Evolutionary conservation across 2,888 invertebrate genomes (phyloP).

Genomic region (Scaptomyza parva): DNA sequence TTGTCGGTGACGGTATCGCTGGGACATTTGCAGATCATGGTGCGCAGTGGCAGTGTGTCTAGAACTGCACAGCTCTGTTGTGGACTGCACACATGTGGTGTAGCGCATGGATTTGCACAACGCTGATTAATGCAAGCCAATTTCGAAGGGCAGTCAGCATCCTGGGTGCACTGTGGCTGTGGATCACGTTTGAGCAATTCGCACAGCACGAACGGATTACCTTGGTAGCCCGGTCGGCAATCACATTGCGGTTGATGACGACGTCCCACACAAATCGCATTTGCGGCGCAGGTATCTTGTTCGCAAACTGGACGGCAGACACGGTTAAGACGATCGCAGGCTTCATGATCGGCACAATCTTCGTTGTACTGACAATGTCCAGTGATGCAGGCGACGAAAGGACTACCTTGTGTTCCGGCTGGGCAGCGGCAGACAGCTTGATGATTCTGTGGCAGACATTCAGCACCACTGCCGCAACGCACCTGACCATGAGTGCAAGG

Average conservation of each 20-base stretch:
- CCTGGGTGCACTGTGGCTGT: constrained; percentile 89
- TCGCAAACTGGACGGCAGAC: constrained; percentile 93
- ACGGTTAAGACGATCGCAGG: constrained; percentile 93
- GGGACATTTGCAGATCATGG: constrained; percentile 94
- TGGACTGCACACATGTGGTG: constrained; percentile 89
- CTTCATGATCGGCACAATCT: constrained; percentile 93
- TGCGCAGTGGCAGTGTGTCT: constrained; percentile 92
- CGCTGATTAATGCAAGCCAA: constrained; percentile 91
- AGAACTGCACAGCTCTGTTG: constrained; percentile 92
- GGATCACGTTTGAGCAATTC: constrained; percentile 84
- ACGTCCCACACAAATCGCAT: constrained; percentile 90
- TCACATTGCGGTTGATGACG: constrained; percentile 92
- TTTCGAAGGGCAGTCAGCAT: constrained; percentile 91
- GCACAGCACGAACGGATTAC: constrained; percentile 92
- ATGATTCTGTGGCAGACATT: constrained; percentile 91
- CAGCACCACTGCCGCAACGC: constrained; percentile 92
- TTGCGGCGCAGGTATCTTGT: constrained; percentile 91
- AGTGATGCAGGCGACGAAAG: constrained; percentile 91
- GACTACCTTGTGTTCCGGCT: constrained; percentile 93
- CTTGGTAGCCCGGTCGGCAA: constrained; percentile 90
- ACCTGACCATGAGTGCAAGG: constrained; percentile 89
- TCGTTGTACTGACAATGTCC: constrained; percentile 95
- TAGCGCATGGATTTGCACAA: constrained; percentile 92
- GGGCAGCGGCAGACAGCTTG: constrained; percentile 93
- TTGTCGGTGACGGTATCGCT: constrained; percentile 91